These are phyloP conservation scores for Luehdorfia chinensis DNA, from an alignment of 1,140 invertebrate species.

Conservation along the genomic window DNA sequence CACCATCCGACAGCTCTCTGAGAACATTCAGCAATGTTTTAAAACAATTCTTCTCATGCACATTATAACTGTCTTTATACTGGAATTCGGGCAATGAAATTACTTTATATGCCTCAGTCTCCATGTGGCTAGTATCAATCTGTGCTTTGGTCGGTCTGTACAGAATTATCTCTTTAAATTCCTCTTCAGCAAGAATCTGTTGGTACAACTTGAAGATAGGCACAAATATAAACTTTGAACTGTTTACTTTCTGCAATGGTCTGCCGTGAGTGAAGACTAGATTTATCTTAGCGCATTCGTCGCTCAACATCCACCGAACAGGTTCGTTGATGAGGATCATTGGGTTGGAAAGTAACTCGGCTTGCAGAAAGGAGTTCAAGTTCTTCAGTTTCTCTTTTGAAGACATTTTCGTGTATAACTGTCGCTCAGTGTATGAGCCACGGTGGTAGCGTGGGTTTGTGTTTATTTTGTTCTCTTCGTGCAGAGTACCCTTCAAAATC, in stretches of 20 bases:
- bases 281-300: slow-evolving; percentile 33
- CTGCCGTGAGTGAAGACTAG: slow-evolving; percentile 54
- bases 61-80: slow-evolving; percentile 43
- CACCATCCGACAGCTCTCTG: slow-evolving; percentile 38
- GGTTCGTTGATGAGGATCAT: slow-evolving; percentile 53
- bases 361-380: slow-evolving; percentile 50
- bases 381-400: slow-evolving; percentile 69
- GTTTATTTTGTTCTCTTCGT: slow-evolving; percentile 67
- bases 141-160: slow-evolving; percentile 31
- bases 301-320: slow-evolving; percentile 43
- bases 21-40: slow-evolving; percentile 40
- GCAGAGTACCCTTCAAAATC: slow-evolving; percentile 60
- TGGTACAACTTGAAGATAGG: slow-evolving; percentile 69
- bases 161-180: slow-evolving; percentile 52
- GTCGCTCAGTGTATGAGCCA: slow-evolving; percentile 75
- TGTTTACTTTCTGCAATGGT: slow-evolving; percentile 60
- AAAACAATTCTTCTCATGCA: slow-evolving; percentile 63
- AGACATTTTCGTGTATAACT: slow-evolving; percentile 66
- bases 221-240: slow-evolving; percentile 71
- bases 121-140: slow-evolving; percentile 28
- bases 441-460: slow-evolving; percentile 69
- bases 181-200: slow-evolving; percentile 60
- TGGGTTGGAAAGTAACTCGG: slow-evolving; percentile 53
- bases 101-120: slow-evolving; percentile 35
- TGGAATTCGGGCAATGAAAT: slow-evolving; percentile 44